A percentile compares a stretch with the other conserved stretches of the same genome.
These are phyloP conservation scores for Lophius americanus DNA, from an alignment of 2,797 vertebrate genomes.

Conservation along the genomic window DNA sequence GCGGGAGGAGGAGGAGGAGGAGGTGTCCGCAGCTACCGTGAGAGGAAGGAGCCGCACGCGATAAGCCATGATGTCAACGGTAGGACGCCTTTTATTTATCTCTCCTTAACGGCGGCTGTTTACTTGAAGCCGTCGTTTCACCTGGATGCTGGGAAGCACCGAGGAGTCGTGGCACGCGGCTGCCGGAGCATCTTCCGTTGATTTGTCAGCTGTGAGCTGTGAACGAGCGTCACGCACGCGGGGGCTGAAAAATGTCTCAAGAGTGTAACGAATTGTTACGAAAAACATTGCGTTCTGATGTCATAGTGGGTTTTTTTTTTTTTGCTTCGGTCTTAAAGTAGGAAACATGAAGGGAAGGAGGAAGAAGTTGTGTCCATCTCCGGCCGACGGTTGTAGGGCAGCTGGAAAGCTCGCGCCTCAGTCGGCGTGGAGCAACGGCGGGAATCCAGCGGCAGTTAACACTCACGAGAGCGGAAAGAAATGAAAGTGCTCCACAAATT, in stretches of 20 bases:
- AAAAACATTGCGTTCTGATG: not conserved
- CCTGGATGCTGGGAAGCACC: not conserved
- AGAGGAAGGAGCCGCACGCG: conserved; percentile 49
- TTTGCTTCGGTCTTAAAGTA: not conserved
- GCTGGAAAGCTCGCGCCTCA: conserved; percentile 33
- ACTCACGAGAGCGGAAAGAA: conserved; percentile 26
- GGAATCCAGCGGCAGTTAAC: conserved; percentile 1
- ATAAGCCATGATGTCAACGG: conserved; percentile 59
- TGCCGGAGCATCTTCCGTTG: conserved; percentile 43
- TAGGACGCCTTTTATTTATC: conserved; percentile 26
- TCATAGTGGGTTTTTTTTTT: rapidly evolving
- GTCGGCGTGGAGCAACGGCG: conserved; percentile 43
- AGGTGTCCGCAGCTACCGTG: conserved; percentile 56
- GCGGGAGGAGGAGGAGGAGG: conserved; percentile 76
- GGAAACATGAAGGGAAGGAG: not conserved
- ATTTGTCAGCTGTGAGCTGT: conserved; percentile 18
- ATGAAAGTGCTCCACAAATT: not conserved
- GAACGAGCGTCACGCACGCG: conserved; percentile 35
- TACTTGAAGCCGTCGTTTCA: too few relatives aligned
- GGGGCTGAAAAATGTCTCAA: conserved; percentile 1
- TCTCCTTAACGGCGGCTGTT: too few relatives aligned
- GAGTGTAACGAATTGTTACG: not conserved
- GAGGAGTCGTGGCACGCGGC: conserved; percentile 23
- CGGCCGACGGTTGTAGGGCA: conserved; percentile 35
- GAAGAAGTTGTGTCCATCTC: conserved; percentile 27